These are phyloP conservation scores for Puma concolor DNA, from an alignment of 2,113 vertebrate species.

Conservation along the genomic window DNA sequence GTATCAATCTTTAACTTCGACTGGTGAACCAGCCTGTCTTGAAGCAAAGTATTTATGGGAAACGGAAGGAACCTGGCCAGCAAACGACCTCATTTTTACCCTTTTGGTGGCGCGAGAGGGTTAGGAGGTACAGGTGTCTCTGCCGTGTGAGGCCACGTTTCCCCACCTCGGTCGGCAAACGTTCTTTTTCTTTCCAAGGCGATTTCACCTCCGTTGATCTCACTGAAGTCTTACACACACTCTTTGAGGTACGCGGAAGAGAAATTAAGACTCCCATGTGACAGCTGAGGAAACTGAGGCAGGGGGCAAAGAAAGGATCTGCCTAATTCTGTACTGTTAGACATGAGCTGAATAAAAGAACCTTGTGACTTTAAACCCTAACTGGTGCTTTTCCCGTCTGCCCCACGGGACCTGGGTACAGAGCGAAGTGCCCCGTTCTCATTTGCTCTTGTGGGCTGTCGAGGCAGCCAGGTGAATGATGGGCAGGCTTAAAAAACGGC, in stretches of 20 bases:
- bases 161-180: neutral
- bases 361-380: neutral
- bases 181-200: neutral
- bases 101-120: neutral
- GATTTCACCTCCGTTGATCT: neutral
- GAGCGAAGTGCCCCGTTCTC: neutral
- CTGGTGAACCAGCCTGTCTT: neutral
- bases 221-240: neutral
- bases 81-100: neutral
- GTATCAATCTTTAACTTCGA: constrained; percentile 44
- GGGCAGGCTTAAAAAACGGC: neutral
- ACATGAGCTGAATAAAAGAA: neutral
- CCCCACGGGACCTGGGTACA: too few relatives aligned
- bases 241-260: neutral
- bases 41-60: constrained; percentile 10
- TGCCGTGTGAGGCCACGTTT: neutral
- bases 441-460: neutral
- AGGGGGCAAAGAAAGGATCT: neutral
- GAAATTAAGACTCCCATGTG: neutral
- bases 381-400: neutral
- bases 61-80: neutral
- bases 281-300: neutral
- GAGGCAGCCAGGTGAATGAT: neutral
- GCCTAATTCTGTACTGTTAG: neutral
- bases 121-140: neutral